phyloP scores from a whole-genome alignment of 2,113 vertebrate species.

The Epinephelus moara region DNA sequence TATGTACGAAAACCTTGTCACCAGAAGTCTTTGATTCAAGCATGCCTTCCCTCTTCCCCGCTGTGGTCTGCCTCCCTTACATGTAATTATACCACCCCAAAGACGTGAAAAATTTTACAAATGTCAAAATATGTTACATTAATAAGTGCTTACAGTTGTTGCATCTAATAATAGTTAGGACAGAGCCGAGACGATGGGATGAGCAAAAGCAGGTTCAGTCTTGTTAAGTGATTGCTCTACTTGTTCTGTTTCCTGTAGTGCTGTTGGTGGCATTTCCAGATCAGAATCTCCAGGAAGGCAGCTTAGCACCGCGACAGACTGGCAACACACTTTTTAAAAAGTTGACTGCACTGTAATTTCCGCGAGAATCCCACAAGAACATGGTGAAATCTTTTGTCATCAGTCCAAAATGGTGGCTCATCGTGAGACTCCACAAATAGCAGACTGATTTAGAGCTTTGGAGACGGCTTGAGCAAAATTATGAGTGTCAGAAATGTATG shows the following conservation, averaged over 20 bases:
- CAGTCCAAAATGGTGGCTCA: not conserved
- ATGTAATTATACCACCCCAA: constrained; percentile 5
- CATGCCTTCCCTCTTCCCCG: not conserved
- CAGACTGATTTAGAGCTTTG: not conserved
- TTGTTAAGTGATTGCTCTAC: not conserved
- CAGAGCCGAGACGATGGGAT: constrained; percentile 1
- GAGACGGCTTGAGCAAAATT: not conserved
- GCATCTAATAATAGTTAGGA: not conserved
- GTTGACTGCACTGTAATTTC: not conserved
- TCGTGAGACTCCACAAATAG: not conserved
- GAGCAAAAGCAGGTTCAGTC: constrained; percentile 7
- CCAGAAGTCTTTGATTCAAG: not conserved
- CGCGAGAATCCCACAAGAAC: not conserved
- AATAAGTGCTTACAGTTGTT: not conserved
- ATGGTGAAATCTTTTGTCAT: not conserved
- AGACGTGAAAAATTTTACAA: constrained; percentile 22
- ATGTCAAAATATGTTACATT: constrained; percentile 20
- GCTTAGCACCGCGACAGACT: not conserved
- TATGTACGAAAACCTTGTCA: not conserved
- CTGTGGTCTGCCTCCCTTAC: constrained; percentile 5
- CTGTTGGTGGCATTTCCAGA: not conserved
- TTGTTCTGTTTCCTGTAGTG: constrained; percentile 10
- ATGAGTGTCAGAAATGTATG: not conserved
- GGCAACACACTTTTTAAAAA: not conserved
- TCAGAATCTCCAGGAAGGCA: not conserved